phyloP scores from a whole-genome alignment of 2,797 vertebrate species.

The Gobionotothen gibberifrons region DNA sequence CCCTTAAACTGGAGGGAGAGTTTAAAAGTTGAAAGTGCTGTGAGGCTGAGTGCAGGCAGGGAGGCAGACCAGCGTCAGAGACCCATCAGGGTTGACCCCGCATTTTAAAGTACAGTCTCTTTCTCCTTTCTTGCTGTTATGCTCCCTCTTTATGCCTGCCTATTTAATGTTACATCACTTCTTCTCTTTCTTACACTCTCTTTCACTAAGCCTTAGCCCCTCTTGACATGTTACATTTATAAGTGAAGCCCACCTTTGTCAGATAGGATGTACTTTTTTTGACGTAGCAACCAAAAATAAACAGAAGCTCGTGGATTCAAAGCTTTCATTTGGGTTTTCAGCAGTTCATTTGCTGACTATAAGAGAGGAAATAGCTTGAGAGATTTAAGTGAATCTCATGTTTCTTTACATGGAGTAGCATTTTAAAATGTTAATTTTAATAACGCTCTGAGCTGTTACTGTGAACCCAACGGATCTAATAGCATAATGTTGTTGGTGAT shows the following conservation, averaged over 20 bases:
- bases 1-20: conserved; percentile 43
- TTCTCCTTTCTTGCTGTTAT: conserved; percentile 20
- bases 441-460: conserved; percentile 22
- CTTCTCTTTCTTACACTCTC: neutral
- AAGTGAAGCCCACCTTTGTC: neutral
- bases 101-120: conserved; percentile 44
- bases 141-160: conserved; percentile 18
- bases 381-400: conserved; percentile 34
- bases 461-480: conserved; percentile 42
- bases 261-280: neutral
- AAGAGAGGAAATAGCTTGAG: conserved; percentile 19
- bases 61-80: conserved; percentile 22
- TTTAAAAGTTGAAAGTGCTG: conserved; percentile 60
- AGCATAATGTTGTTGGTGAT: conserved; percentile 13
- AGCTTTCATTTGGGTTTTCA: conserved; percentile 3
- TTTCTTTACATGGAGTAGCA: conserved; percentile 36
- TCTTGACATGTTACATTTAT: neutral
- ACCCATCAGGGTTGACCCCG: conserved; percentile 40
- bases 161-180: conserved; percentile 53
- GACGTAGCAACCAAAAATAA: neutral
- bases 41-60: conserved; percentile 39
- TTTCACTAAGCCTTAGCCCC: neutral
- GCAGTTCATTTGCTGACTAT: conserved; percentile 9
- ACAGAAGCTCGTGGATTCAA: neutral
- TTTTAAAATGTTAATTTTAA: conserved; percentile 56